A percentile compares a stretch with the other conserved stretches of the same genome.
Conservation (phyloP, 2,888 invertebrate species). For the Punctoribates punctum region DNA sequence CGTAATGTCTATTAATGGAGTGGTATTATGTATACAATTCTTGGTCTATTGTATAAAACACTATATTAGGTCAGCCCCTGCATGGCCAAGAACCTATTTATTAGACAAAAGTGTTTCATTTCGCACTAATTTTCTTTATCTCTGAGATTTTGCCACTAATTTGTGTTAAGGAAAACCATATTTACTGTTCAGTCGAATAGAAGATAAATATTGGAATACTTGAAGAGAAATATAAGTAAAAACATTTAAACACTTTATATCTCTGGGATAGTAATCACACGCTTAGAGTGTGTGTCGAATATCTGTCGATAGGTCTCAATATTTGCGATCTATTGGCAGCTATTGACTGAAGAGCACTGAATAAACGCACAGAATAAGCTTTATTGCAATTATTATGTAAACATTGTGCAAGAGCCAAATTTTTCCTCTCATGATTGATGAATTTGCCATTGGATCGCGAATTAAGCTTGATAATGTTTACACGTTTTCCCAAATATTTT, state of each 20-base stretch:
- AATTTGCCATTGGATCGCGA: too few species aligned
- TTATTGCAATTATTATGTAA: neutral
- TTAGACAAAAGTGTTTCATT: neutral
- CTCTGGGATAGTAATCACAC: neutral
- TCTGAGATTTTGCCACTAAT: neutral
- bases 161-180: neutral
- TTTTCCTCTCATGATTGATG: neutral
- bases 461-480: too few species aligned
- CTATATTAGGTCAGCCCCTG: too few species aligned
- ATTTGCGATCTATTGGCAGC: too few species aligned
- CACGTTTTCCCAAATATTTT: too few species aligned
- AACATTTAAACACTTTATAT: neutral
- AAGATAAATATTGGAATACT: neutral
- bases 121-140: neutral
- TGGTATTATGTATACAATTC: too few species aligned
- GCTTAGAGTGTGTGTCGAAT: neutral
- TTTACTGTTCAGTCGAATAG: neutral
- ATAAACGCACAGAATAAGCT: neutral
- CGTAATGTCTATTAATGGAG: neutral
- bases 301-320: neutral
- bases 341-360: neutral
- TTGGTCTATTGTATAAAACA: too few species aligned
- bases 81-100: too few species aligned
- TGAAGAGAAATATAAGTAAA: neutral
- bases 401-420: neutral